These are phyloP conservation scores for Ecliptopera silaceata DNA, from an alignment of 2,888 invertebrate species.

Conservation along the genomic window DNA sequence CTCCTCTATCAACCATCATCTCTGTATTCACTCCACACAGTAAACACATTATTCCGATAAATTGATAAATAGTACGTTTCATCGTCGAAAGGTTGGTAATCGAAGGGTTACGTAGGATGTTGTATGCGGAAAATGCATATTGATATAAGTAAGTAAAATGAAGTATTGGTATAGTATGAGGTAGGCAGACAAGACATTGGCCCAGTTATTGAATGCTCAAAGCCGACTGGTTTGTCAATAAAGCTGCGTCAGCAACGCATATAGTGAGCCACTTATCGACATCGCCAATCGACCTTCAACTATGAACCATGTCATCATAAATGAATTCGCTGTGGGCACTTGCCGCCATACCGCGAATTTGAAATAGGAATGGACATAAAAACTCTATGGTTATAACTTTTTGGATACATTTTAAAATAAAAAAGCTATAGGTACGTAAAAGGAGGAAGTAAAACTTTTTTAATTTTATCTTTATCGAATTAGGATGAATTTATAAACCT, in stretches of 20 bases:
- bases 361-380: too few species aligned
- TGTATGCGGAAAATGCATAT: slow-evolving; percentile 12
- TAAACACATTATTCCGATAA: background rate
- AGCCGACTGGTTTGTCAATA: slow-evolving; percentile 33
- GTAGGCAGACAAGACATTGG: slow-evolving; percentile 23
- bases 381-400: too few species aligned
- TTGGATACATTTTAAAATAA: too few species aligned
- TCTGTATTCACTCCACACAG: background rate
- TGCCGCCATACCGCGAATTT: too few species aligned
- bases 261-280: slow-evolving; percentile 29
- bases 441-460: too few species aligned
- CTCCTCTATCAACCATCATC: too few species aligned
- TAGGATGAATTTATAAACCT: too few species aligned
- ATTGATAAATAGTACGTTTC: background rate
- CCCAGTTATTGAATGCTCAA: slow-evolving; percentile 34
- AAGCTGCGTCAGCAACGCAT: slow-evolving; percentile 30
- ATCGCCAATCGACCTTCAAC: slow-evolving; percentile 28
- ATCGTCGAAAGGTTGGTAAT: too few species aligned
- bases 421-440: too few species aligned
- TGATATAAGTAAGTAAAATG: slow-evolving; percentile 12
- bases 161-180: slow-evolving; percentile 1
- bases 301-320: slow-evolving; percentile 11
- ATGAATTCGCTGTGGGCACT: background rate
- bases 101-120: too few species aligned
- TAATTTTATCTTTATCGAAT: too few species aligned